Conservation (phyloP, 2,797 vertebrate species). For the Cygnus olor region DNA sequence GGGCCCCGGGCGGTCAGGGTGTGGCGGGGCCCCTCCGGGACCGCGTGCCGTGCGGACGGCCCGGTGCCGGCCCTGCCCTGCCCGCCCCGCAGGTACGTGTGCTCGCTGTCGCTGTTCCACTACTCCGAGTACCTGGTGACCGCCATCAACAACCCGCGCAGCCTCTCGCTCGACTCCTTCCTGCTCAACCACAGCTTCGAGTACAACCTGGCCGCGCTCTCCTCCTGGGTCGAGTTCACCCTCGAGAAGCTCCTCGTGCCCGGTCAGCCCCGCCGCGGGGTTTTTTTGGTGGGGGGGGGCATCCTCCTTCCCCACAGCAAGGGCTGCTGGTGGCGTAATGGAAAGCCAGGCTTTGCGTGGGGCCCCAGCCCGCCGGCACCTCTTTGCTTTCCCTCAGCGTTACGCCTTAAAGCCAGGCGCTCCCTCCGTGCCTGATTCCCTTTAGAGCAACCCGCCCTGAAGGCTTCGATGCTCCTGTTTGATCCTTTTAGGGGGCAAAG, state of each 20-base stretch:
- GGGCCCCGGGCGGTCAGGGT: too few relatives aligned
- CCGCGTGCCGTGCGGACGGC: too few relatives aligned
- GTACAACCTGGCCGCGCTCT: constrained; percentile 92
- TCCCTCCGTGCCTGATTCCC: fast-evolving
- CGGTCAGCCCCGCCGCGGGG: constrained; percentile 77
- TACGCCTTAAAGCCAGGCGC: fast-evolving
- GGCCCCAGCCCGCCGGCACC: fast-evolving
- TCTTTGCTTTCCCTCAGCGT: neutral
- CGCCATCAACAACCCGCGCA: constrained; percentile 94
- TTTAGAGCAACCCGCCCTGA: fast-evolving
- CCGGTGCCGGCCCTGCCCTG: neutral
- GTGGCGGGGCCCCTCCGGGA: too few relatives aligned
- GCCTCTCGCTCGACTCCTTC: constrained; percentile 94
- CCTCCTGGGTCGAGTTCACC: constrained; percentile 96
- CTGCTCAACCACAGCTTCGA: constrained; percentile 97
- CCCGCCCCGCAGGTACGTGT: constrained; percentile 86
- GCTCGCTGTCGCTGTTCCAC: constrained; percentile 95
- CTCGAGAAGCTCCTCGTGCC: constrained; percentile 90
- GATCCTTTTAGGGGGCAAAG: too few relatives aligned
- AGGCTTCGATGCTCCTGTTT: fast-evolving
- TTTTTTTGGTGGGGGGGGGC: neutral
- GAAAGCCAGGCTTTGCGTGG: fast-evolving
- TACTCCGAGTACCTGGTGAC: constrained; percentile 98
- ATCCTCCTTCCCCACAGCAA: neutral
- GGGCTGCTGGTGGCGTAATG: neutral